A percentile compares a stretch with the other conserved stretches of the same genome.
Evolutionary conservation across 1,140 invertebrate genomes (phyloP).

Genomic region (Laodelphax striatellus): DNA sequence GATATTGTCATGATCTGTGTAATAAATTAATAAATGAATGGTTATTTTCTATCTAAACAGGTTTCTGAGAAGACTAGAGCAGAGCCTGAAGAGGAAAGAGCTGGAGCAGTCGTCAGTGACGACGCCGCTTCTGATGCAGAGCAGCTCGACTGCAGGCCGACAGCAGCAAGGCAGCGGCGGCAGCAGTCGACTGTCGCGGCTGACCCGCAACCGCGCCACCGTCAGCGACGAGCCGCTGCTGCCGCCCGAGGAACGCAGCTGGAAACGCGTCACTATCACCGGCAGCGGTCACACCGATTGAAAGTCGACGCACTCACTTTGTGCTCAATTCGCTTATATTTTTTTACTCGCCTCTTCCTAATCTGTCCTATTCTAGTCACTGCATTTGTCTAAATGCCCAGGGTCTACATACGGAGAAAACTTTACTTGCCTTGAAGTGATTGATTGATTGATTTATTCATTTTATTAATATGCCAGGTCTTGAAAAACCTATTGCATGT

Average conservation of each 20-base stretch:
- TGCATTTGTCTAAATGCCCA: too few species aligned
- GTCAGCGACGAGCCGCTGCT: conserved; percentile 7
- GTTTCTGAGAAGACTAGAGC: conserved; percentile 43
- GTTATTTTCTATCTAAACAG: too few species aligned
- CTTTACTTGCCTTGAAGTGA: too few species aligned
- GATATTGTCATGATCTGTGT: too few species aligned
- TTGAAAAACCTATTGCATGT: too few species aligned
- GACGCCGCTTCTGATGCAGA: conserved; percentile 12
- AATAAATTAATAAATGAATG: too few species aligned
- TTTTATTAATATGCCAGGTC: too few species aligned
- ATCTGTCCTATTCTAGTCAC: too few species aligned
- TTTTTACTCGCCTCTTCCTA: too few species aligned
- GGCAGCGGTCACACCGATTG: conserved; percentile 13
- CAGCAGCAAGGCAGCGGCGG: neutral
- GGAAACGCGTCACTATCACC: conserved; percentile 9
- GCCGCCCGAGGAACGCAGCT: conserved; percentile 2
- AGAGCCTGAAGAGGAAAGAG: conserved; percentile 42
- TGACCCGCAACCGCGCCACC: neutral
- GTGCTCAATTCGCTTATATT: too few species aligned
- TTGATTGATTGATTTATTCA: too few species aligned
- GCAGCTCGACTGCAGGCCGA: conserved; percentile 2
- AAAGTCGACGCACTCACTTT: neutral
- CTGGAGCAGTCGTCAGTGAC: conserved; percentile 12
- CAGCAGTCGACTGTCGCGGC: neutral
- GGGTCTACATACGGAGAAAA: too few species aligned